These are phyloP conservation scores for Acleris sparsana DNA, from an alignment of 2,888 invertebrate species.

Conservation along the genomic window DNA sequence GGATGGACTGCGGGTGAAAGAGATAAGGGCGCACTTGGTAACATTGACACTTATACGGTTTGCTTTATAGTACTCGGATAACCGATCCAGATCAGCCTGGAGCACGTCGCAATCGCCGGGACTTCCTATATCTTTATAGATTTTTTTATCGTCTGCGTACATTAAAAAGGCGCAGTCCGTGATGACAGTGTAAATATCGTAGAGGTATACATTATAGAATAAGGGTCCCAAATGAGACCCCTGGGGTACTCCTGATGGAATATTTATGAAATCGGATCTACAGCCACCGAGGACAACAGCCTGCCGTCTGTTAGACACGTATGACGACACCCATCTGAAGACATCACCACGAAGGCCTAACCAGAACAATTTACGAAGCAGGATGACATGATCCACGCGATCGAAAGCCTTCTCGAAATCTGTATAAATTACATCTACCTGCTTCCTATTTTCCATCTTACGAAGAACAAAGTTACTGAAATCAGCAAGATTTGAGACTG, in stretches of 20 bases:
- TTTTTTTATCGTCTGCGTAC: conserved; percentile 35
- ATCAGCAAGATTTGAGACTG: conserved; percentile 9
- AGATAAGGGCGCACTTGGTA: too few relatives aligned
- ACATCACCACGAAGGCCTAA: conserved; percentile 38
- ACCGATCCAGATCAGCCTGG: conserved; percentile 2
- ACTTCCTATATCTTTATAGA: not conserved
- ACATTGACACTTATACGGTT: not conserved
- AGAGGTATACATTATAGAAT: conserved; percentile 20
- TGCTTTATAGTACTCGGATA: not conserved
- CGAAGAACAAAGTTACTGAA: conserved; percentile 8
- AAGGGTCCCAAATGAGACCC: conserved; percentile 32
- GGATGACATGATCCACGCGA: conserved; percentile 35
- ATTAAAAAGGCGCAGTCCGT: conserved; percentile 4
- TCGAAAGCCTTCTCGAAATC: conserved; percentile 36
- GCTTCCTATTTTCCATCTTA: conserved; percentile 27
- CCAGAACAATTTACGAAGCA: conserved; percentile 28
- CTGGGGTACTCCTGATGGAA: conserved; percentile 37
- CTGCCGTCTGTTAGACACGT: conserved; percentile 32
- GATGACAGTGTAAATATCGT: conserved; percentile 18
- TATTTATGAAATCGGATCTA: conserved; percentile 27
- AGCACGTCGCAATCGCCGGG: not conserved
- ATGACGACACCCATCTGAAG: conserved; percentile 37
- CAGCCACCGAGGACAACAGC: conserved; percentile 34
- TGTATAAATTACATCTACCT: conserved; percentile 38
- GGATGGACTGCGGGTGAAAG: too few relatives aligned